Evolutionary conservation across 2,113 vertebrate species (phyloP).

Genomic region (Gavialis gangeticus): DNA sequence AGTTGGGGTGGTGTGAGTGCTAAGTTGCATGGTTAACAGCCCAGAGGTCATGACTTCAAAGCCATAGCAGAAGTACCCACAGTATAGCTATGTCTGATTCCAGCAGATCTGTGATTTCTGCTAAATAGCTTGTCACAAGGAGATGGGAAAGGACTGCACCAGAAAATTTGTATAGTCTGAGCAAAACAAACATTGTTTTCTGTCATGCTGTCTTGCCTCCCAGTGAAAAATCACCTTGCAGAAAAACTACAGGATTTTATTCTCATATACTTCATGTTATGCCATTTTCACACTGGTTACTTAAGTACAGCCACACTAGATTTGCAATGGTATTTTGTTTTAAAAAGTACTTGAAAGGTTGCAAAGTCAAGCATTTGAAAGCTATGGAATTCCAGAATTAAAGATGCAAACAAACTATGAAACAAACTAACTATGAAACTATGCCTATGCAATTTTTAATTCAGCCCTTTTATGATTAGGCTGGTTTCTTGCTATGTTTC

Average conservation of each 20-base stretch:
- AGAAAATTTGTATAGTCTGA: too few species aligned
- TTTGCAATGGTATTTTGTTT: neutral
- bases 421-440: neutral
- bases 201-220: accelerated
- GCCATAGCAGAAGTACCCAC: too few species aligned
- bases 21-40: too few species aligned
- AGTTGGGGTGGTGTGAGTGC: too few species aligned
- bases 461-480: neutral
- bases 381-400: neutral
- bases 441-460: neutral
- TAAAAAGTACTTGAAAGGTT: neutral
- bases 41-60: too few species aligned
- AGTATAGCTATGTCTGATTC: too few species aligned
- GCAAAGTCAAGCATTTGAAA: neutral
- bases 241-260: neutral
- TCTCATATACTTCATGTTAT: neutral
- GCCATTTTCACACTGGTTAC: neutral
- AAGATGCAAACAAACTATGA: neutral
- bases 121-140: too few species aligned
- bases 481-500: neutral
- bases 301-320: neutral
- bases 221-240: accelerated
- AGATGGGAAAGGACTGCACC: too few species aligned
- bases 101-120: too few species aligned
- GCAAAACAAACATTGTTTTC: neutral